Evolutionary conservation across 2,113 vertebrate genomes (phyloP).

Genomic region (Ovibos moschatus): DNA sequence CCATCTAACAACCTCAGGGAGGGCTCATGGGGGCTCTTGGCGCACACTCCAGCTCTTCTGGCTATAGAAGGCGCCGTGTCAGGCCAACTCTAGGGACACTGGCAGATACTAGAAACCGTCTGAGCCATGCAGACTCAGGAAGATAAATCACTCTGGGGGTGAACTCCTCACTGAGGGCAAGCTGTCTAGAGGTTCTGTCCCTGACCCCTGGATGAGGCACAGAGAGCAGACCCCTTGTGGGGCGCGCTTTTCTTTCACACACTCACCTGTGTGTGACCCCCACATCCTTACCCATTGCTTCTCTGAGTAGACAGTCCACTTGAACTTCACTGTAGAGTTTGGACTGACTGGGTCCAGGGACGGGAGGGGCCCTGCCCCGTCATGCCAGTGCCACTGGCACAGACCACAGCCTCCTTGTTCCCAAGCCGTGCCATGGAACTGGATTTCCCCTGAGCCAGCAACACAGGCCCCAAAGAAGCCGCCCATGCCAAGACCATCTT

Average conservation of each 20-base stretch:
- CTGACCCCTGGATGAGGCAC: too few relatives aligned
- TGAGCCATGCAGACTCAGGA: neutral
- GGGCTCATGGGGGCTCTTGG: too few relatives aligned
- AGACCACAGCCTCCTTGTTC: neutral
- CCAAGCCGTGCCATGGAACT: fast-evolving
- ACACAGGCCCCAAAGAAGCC: neutral
- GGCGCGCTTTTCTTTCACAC: neutral
- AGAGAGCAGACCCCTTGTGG: neutral
- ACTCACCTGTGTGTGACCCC: neutral
- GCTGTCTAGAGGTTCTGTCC: neutral
- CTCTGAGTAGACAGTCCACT: neutral
- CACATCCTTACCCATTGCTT: neutral
- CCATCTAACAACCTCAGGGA: neutral
- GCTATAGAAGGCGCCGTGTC: neutral
- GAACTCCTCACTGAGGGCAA: neutral
- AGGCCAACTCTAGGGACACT: neutral
- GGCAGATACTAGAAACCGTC: neutral
- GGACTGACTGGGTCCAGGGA: neutral
- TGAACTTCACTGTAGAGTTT: neutral
- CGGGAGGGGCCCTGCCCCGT: fast-evolving
- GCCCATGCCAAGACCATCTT: neutral
- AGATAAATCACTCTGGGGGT: neutral
- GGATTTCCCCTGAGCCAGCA: neutral
- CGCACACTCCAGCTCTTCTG: neutral
- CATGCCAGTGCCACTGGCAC: fast-evolving